Percentiles rank a stretch among this genome's conserved stretches.
These are phyloP conservation scores for Octomys mimax DNA, from an alignment of 2,797 vertebrate genomes.

Conservation along the genomic window DNA sequence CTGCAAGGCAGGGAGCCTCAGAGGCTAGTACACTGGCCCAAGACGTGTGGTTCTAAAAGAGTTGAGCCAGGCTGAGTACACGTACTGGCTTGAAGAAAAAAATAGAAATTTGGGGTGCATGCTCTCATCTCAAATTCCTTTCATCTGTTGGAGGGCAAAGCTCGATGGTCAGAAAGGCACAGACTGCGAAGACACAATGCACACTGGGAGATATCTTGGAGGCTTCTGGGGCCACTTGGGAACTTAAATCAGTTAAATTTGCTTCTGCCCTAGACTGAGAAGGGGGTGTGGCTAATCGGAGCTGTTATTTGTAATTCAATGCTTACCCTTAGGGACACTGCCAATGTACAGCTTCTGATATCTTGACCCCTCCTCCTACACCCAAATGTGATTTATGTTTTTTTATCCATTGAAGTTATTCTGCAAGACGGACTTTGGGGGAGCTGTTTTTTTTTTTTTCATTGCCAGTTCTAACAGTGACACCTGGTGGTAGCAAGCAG, in stretches of 20 bases:
- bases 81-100: slow-evolving; percentile 49
- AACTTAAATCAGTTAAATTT: slow-evolving; percentile 58
- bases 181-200: slow-evolving; percentile 15
- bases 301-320: neutral
- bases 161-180: slow-evolving; percentile 50
- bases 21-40: neutral
- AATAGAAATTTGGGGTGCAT: slow-evolving; percentile 11
- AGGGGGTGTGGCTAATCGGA: neutral
- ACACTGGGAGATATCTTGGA: slow-evolving; percentile 42
- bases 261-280: neutral
- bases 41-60: neutral
- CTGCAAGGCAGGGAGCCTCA: neutral
- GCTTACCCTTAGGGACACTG: slow-evolving; percentile 12
- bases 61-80: neutral
- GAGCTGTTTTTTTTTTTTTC: slow-evolving; percentile 2
- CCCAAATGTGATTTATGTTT: slow-evolving; percentile 59
- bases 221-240: slow-evolving; percentile 22
- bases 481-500: slow-evolving; percentile 80
- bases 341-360: slow-evolving; percentile 1
- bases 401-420: slow-evolving; percentile 61
- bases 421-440: slow-evolving; percentile 64
- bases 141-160: slow-evolving; percentile 54
- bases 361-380: slow-evolving; percentile 12
- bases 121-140: slow-evolving; percentile 59
- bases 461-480: slow-evolving; percentile 81